phyloP scores from a whole-genome alignment of 2,797 vertebrate species.

The Meriones psammophilus region DNA sequence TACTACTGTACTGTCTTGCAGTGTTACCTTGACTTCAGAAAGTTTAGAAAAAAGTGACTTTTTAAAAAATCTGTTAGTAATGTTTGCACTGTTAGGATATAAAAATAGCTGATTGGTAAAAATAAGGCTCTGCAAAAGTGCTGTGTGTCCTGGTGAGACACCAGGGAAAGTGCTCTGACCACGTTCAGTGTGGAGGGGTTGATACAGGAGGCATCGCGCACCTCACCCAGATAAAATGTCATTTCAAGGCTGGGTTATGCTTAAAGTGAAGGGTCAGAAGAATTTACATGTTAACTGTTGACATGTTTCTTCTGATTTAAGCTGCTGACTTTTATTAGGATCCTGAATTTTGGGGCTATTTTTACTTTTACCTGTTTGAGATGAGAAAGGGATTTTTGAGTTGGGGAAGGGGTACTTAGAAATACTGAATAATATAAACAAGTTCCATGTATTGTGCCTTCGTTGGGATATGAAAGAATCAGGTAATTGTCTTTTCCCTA shows the following conservation, averaged over 20 bases:
- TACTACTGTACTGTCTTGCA: not conserved
- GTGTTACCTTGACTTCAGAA: slow-evolving; percentile 59
- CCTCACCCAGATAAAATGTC: slow-evolving; percentile 16
- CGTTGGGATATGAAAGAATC: slow-evolving; percentile 29
- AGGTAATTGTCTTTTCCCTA: slow-evolving; percentile 36
- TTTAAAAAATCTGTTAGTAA: slow-evolving; percentile 11
- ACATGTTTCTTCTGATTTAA: slow-evolving; percentile 43
- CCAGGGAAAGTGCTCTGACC: slow-evolving; percentile 44
- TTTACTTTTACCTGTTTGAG: slow-evolving; percentile 70
- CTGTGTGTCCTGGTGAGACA: not conserved
- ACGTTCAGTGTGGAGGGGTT: not conserved
- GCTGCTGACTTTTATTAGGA: slow-evolving; percentile 58
- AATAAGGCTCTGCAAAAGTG: slow-evolving; percentile 60
- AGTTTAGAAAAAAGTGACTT: slow-evolving; percentile 66
- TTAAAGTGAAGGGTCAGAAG: slow-evolving; percentile 66
- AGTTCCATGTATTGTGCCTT: not conserved
- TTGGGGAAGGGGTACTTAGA: slow-evolving; percentile 32
- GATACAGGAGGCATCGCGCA: slow-evolving; percentile 44
- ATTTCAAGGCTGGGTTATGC: slow-evolving; percentile 51
- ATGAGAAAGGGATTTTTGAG: slow-evolving; percentile 60
- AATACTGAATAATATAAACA: slow-evolving; percentile 66
- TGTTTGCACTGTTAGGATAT: slow-evolving; percentile 57
- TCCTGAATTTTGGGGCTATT: slow-evolving; percentile 66
- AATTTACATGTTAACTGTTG: slow-evolving; percentile 35
- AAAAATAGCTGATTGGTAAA: slow-evolving; percentile 55